Conservation (phyloP, 64 coral and sea anemone genomes). For the Acropora yongei region DNA sequence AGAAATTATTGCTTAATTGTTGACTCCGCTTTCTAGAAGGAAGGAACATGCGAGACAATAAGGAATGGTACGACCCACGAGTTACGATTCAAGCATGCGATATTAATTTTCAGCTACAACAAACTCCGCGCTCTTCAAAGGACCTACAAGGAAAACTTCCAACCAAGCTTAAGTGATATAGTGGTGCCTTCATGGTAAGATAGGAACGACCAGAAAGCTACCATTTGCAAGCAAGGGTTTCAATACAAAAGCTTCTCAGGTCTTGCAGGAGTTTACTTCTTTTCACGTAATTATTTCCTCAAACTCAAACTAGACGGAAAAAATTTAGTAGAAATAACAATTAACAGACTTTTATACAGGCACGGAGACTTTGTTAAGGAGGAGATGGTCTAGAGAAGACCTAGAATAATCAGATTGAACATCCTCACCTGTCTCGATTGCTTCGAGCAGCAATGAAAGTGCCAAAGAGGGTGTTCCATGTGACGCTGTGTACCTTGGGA, state of each 20-base stretch:
- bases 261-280: background rate
- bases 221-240: background rate
- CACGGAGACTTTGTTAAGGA: background rate
- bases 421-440: slow-evolving; percentile 54
- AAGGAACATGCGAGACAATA: background rate
- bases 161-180: no score
- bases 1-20: background rate
- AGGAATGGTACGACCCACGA: no score
- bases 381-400: slow-evolving; percentile 50
- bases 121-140: no score
- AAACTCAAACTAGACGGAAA: background rate
- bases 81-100: no score
- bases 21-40: background rate
- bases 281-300: background rate
- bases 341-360: background rate
- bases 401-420: slow-evolving; percentile 31
- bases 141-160: no score
- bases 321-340: background rate
- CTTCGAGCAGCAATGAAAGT: slow-evolving; percentile 70
- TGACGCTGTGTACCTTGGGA: slow-evolving; percentile 60
- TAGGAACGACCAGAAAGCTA: background rate
- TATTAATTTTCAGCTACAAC: no score
- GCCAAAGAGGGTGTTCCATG: slow-evolving; percentile 72
- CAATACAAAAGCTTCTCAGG: background rate
- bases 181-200: background rate